Percentiles rank a stretch among this genome's conserved stretches.
phyloP scores from a whole-genome alignment of 1,140 invertebrate species.

The Tetragnatha versicolor region DNA sequence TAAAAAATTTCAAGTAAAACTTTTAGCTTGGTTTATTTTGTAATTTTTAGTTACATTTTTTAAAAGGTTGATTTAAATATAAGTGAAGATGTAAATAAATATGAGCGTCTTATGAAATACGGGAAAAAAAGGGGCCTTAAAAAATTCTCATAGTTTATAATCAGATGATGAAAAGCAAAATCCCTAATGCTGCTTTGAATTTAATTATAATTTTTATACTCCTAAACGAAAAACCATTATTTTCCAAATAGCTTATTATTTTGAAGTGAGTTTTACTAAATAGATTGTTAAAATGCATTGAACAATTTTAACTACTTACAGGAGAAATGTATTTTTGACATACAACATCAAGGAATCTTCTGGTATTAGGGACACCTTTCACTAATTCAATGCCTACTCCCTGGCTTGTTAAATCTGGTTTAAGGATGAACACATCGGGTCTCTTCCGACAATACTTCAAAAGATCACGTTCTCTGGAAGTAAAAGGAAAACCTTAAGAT shows the following conservation, averaged over 20 bases:
- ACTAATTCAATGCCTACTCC: constrained; percentile 86
- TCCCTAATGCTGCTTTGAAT: not conserved
- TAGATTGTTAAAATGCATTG: not conserved
- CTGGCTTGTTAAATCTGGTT: constrained; percentile 86
- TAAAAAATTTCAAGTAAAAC: no score
- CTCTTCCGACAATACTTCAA: not conserved
- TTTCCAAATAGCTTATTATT: constrained; percentile 21
- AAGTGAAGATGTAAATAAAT: no score
- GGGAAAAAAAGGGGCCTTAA: not conserved
- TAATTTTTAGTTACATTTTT: no score
- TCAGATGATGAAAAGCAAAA: not conserved
- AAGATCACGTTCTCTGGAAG: not conserved
- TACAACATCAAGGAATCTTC: constrained; percentile 77
- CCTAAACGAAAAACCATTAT: constrained; percentile 21
- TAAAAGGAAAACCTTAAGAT: not conserved
- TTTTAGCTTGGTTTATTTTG: no score
- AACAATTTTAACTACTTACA: constrained; percentile 62
- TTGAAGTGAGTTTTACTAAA: not conserved
- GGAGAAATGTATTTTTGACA: constrained; percentile 80
- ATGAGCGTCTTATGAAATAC: no score
- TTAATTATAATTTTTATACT: not conserved
- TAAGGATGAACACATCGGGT: constrained; percentile 74
- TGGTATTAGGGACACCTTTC: constrained; percentile 79
- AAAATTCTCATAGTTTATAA: not conserved
- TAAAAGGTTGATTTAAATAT: no score